These are phyloP conservation scores for Lepus oiostolus DNA, from an alignment of 2,797 vertebrate genomes.

Conservation along the genomic window DNA sequence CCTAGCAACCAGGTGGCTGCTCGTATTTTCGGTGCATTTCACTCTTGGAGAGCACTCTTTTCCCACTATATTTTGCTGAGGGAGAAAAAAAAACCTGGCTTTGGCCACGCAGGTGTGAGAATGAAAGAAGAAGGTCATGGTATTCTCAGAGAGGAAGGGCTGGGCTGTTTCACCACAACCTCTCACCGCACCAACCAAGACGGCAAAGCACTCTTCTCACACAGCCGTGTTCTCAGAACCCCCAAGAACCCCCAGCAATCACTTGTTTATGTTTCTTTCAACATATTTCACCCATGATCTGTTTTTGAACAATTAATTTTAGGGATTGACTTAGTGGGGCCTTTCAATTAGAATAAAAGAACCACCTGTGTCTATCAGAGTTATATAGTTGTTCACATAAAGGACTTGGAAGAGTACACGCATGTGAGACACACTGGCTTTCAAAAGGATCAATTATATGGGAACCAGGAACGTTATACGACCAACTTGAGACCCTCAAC, in stretches of 20 bases:
- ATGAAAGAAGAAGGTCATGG: constrained; percentile 64
- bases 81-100: constrained; percentile 46
- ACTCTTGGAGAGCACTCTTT: background rate
- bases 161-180: constrained; percentile 81
- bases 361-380: background rate
- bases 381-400: background rate
- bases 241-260: constrained; percentile 53
- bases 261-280: constrained; percentile 67
- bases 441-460: background rate
- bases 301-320: constrained; percentile 20
- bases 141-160: constrained; percentile 82
- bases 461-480: background rate
- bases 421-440: background rate
- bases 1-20: background rate
- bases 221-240: constrained; percentile 61
- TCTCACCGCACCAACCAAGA: constrained; percentile 75
- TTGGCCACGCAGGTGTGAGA: constrained; percentile 76
- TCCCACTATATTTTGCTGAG: constrained; percentile 43
- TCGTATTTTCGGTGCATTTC: background rate
- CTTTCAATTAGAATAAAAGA: constrained; percentile 18
- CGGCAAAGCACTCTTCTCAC: constrained; percentile 67
- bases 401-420: background rate
- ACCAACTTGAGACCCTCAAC: background rate
- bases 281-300: constrained; percentile 58
- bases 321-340: background rate